These are phyloP conservation scores for Proteles cristata DNA, from an alignment of 2,113 vertebrate species.

Conservation along the genomic window DNA sequence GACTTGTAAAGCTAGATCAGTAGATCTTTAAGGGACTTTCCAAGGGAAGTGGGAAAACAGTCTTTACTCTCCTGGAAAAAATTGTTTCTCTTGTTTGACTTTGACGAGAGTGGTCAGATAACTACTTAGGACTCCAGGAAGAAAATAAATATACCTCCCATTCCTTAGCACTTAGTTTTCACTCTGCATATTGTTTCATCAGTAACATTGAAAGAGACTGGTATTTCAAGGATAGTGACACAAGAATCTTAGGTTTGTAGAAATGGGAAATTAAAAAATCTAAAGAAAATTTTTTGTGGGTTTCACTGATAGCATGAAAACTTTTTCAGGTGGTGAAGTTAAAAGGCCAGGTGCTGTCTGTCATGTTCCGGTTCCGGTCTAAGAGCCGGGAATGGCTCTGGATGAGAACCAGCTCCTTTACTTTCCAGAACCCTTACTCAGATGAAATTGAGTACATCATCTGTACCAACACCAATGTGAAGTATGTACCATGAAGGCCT, in stretches of 20 bases:
- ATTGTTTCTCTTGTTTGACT: slow-evolving; percentile 21
- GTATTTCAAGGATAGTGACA: background rate
- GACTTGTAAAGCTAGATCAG: background rate
- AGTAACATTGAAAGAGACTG: slow-evolving; percentile 9
- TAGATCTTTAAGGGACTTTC: slow-evolving; percentile 41
- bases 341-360: slow-evolving; percentile 97
- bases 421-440: slow-evolving; percentile 99
- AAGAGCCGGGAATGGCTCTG: slow-evolving; percentile 96
- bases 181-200: background rate
- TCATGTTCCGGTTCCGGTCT: slow-evolving; percentile 98
- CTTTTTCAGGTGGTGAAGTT: slow-evolving; percentile 95
- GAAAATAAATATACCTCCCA: background rate
- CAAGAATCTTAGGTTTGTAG: background rate
- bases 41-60: background rate
- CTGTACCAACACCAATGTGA: slow-evolving; percentile 98
- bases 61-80: slow-evolving; percentile 34
- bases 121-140: background rate
- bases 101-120: background rate
- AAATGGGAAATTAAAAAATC: background rate
- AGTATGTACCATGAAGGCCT: slow-evolving; percentile 88
- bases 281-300: background rate
- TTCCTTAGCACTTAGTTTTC: slow-evolving; percentile 36
- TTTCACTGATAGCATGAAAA: slow-evolving; percentile 56
- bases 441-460: slow-evolving; percentile 99
- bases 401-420: slow-evolving; percentile 98